Evolutionary conservation across 2,797 vertebrate species (phyloP), one percentile per base, ranked within the genome.

Genomic region (Myotis vivesi): DNA sequence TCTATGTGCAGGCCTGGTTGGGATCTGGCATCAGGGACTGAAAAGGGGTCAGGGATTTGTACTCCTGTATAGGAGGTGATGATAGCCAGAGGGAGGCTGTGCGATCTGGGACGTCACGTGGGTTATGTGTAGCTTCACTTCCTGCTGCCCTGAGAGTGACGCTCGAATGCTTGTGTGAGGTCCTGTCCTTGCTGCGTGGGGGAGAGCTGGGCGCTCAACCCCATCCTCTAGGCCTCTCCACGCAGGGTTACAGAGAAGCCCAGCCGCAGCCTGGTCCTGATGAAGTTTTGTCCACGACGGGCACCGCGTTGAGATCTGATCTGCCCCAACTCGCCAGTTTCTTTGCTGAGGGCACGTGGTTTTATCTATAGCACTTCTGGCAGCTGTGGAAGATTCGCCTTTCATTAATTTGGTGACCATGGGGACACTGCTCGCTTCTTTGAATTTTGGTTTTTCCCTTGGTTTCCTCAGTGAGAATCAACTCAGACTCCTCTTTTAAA

Each of bases 401-500:
- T 87, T 69, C 46, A 76, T 88, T n/a, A 33, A 28, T 41, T n/a
- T 22, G 10, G 38, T 83, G 53, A 55, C n/a, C 46, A 9, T 62
- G 53, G 72, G 66, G 46, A 93, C 8, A 2, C 8, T 25, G 28
- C 25, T 62, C 59, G 23, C 36, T 77, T 62, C 77, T 87, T 41
- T n/a, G 46, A 73, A 36, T 30, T 53, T 93, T 46, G 22, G 9
- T n/a, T 85, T 92, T 36, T 25, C 12, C 68, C 22, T 51, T 38
- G 25, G 46, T 83, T 91, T 94, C 84, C 51, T 89, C 20, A 20
- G 44, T 75, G 53, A 91, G 55, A 91, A 72, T 87, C 46, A 72
- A 28, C 80, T 91, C 68, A 82, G 49, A 49, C 46, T 55, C 30
- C 46, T 66, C 11, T 36, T 51, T 84, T 87, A 89, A 87, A 93